These are phyloP conservation scores for Cyclopterus lumpus DNA, from an alignment of 2,797 vertebrate species.

Conservation along the genomic window DNA sequence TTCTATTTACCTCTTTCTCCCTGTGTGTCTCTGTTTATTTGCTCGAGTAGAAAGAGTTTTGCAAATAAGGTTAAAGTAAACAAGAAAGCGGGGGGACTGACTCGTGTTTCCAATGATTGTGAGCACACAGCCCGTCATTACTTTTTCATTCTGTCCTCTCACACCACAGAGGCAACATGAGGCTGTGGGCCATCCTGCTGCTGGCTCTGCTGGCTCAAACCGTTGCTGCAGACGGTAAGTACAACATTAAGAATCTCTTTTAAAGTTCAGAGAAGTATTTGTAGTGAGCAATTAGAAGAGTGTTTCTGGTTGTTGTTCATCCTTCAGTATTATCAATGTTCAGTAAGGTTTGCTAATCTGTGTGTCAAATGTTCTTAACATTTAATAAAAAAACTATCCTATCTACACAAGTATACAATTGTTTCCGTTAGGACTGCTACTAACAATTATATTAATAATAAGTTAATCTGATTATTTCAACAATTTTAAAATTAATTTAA, in stretches of 20 bases:
- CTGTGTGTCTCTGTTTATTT: constrained; percentile 41
- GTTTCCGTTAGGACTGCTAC: neutral
- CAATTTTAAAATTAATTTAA: neutral
- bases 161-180: constrained; percentile 72
- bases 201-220: constrained; percentile 58
- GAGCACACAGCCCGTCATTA: constrained; percentile 52
- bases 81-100: constrained; percentile 74
- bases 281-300: neutral
- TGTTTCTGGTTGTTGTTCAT: neutral
- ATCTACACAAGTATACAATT: neutral
- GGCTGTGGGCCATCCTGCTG: constrained; percentile 61
- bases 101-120: constrained; percentile 75
- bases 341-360: neutral
- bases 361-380: neutral
- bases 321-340: neutral
- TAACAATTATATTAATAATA: neutral
- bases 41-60: constrained; percentile 28
- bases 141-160: constrained; percentile 49
- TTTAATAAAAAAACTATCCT: neutral
- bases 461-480: neutral
- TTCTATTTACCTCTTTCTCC: constrained; percentile 33
- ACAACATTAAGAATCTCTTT: constrained; percentile 5
- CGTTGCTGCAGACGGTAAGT: constrained; percentile 76
- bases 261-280: neutral
- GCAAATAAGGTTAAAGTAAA: constrained; percentile 73